Evolutionary conservation across 2,113 vertebrate genomes (phyloP), one percentile per base, ranked within the genome.

Genomic region (Dipodomys stephensi): DNA sequence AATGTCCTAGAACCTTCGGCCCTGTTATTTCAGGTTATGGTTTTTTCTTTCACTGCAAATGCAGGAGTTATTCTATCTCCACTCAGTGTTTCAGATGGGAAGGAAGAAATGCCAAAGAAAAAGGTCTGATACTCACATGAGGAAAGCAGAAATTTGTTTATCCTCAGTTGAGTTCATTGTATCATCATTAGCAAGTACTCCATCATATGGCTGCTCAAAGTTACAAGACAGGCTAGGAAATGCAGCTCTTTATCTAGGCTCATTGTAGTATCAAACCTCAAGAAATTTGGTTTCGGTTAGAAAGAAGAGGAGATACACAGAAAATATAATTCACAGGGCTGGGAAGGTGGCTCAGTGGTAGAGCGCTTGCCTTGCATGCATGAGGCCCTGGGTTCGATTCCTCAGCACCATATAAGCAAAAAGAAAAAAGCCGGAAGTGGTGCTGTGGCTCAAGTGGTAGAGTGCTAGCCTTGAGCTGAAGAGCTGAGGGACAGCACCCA

Each of bases 301-400:
- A 39, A 78, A 96, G 39, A 27, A 88, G 35, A 88, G 32, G 62
- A 94, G 68, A 46, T 90, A 90, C 39, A 90, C 5, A 53, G 39
- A 67, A 83, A 27, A 23, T 76, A 92, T 1, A 23, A 62, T 80
- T 83, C 46, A 83, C 23, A 64, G n/a, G n/a, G n/a, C n/a, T n/a
- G n/a, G n/a, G n/a, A n/a, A n/a, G n/a, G n/a, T n/a, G n/a, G n/a
- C n/a, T n/a, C n/a, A n/a, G n/a, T n/a, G n/a, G n/a, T n/a, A n/a
- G n/a, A n/a, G n/a, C n/a, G n/a, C n/a, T n/a, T n/a, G n/a, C n/a
- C n/a, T n/a, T n/a, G n/a, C n/a, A n/a, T n/a, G n/a, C n/a, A n/a
- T n/a, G n/a, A n/a, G n/a, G n/a, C n/a, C n/a, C n/a, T n/a, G n/a
- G n/a, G n/a, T n/a, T n/a, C n/a, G n/a, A n/a, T n/a, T n/a, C n/a